Evolutionary conservation across 2,113 vertebrate genomes (phyloP), one percentile per base, ranked within the genome.

Genomic region (Motacilla alba): DNA sequence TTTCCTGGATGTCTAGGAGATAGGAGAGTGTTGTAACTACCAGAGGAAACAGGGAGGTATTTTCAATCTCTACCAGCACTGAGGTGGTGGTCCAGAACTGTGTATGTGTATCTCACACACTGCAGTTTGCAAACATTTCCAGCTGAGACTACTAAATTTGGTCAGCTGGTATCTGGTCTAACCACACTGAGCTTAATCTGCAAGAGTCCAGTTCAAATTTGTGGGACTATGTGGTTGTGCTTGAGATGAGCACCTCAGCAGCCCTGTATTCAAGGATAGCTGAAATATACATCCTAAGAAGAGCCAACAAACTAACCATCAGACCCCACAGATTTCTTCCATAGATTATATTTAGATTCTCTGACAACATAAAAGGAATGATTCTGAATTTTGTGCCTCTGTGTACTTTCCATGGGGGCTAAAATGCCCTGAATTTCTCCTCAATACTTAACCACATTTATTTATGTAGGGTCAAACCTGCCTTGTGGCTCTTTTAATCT

Each of bases 41-140:
- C 31, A 83, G 41, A 74, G 56, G n/a, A 69, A 91, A 87, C 6
- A 11, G 35, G 23, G 27, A 78, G 18, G 30, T 46, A 62, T 76
- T 83, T 88, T 49, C 84, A 69, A 10, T 33, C 33, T 82, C 78
- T 62, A 15, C 16, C 18, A 35, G n/a, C 41, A 52, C 33, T 15
- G 15, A 77, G 16, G 15, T 19, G 23, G 31, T 3, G 0, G 50
- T 60, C 39, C 35, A 60, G 74, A 91, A 47, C 8, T 19, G 2
- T 14, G 10, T 23, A 12, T 24, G 1, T 26, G 7, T 52, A 63
- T 33, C 28, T 49, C 33, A 58, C 0, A 2, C 0, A 0, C 49
- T 62, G 75, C 37, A 30, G 23, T 58, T 18, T 20, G 12, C 67
- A 90, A 93, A 58, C 0, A 4, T 55, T 90, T 90, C 59, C 70